Evolutionary conservation across 2,797 vertebrate genomes (phyloP).

Genomic region (Siniperca undulata): DNA sequence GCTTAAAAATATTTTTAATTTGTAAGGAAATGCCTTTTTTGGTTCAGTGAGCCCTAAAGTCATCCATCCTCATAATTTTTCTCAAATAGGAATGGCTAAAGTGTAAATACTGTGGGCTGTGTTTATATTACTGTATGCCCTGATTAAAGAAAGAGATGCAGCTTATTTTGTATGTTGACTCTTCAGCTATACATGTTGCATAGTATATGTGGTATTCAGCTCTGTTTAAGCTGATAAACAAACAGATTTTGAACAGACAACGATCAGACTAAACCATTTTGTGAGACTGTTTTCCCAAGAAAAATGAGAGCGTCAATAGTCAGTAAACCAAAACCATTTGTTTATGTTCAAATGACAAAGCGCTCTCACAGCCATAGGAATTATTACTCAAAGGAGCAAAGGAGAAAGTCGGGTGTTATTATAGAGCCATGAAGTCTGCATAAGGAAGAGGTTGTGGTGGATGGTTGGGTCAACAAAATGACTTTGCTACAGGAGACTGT

Average conservation of each 20-base stretch:
- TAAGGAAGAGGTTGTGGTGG: neutral
- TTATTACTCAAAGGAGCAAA: neutral
- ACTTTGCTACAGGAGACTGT: neutral
- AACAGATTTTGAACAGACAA: neutral
- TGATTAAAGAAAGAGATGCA: neutral
- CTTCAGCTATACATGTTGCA: neutral
- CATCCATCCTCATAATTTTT: conserved; percentile 10
- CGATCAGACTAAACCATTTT: neutral
- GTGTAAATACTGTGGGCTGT: neutral
- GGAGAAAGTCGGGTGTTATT: neutral
- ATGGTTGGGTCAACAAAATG: neutral
- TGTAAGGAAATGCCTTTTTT: conserved; percentile 20
- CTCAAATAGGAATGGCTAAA: conserved; percentile 28
- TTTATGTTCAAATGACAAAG: neutral
- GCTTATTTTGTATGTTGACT: neutral
- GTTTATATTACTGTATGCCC: neutral
- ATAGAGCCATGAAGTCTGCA: neutral
- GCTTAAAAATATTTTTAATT: conserved; percentile 36
- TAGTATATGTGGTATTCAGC: neutral
- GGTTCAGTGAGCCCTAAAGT: conserved; percentile 38
- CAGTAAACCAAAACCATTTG: neutral
- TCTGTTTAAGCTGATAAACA: neutral
- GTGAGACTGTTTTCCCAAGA: neutral
- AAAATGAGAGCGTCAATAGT: neutral
- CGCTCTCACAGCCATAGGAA: neutral